phyloP scores from a whole-genome alignment of 2,113 vertebrate species.

The Paralichthys olivaceus region DNA sequence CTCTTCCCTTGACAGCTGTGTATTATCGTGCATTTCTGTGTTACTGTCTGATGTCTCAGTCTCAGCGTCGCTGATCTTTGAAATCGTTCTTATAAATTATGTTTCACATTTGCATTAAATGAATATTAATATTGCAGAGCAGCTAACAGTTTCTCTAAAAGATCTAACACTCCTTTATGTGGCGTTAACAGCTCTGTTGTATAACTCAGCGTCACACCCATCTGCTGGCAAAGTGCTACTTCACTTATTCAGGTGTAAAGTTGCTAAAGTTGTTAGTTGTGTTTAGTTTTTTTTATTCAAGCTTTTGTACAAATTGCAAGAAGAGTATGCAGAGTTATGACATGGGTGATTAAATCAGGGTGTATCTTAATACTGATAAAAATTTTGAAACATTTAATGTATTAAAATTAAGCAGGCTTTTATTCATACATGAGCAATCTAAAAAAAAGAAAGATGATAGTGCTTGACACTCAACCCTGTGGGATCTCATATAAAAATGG shows the following conservation, averaged over 20 bases:
- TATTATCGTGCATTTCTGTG: background rate
- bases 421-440: too few relatives aligned
- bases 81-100: background rate
- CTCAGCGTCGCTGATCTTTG: background rate
- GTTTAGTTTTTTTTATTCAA: background rate
- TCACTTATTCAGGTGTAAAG: background rate
- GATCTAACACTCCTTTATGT: background rate
- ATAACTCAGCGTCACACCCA: background rate
- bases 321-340: background rate
- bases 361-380: background rate
- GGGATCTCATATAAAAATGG: background rate
- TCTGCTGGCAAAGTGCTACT: background rate
- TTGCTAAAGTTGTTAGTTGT: background rate
- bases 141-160: background rate
- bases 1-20: background rate
- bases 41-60: constrained; percentile 1
- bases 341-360: background rate
- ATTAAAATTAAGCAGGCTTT: too few relatives aligned
- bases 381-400: too few relatives aligned
- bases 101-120: background rate
- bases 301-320: background rate
- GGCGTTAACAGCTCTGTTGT: background rate
- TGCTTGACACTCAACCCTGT: background rate
- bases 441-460: too few relatives aligned
- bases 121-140: background rate